phyloP scores from a whole-genome alignment of 2,888 invertebrate species.

The Chrysina gloriosa region DNA sequence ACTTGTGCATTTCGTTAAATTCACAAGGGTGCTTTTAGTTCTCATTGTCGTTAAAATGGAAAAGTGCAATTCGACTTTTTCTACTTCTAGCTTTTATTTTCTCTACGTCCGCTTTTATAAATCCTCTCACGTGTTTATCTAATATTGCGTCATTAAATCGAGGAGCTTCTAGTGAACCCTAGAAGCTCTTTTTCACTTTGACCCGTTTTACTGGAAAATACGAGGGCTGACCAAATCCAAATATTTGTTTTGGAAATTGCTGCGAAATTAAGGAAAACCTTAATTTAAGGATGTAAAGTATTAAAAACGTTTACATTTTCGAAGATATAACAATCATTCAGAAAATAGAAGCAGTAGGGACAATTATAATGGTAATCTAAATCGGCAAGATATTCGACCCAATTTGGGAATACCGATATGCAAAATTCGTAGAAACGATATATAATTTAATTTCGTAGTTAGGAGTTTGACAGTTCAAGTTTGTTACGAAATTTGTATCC shows the following conservation, averaged over 20 bases:
- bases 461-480: slow-evolving; percentile 41
- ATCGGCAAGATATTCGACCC: no score
- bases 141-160: neutral
- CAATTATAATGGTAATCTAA: no score
- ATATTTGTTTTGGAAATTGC: no score
- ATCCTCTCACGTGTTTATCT: neutral
- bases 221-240: no score
- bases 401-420: no score
- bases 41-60: neutral
- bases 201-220: neutral
- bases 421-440: slow-evolving; percentile 17
- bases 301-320: no score
- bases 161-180: neutral
- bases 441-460: slow-evolving; percentile 38
- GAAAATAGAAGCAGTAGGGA: no score
- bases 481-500: slow-evolving; percentile 34
- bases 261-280: no score
- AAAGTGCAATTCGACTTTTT: neutral
- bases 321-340: no score
- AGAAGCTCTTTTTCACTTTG: neutral
- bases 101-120: neutral
- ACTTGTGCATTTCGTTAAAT: neutral
- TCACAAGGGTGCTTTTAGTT: neutral
- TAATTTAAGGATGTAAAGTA: no score
- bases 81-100: neutral